Base-by-base conservation (phyloP, 2,888 invertebrate genomes). In the Plebejus anna region DNA sequence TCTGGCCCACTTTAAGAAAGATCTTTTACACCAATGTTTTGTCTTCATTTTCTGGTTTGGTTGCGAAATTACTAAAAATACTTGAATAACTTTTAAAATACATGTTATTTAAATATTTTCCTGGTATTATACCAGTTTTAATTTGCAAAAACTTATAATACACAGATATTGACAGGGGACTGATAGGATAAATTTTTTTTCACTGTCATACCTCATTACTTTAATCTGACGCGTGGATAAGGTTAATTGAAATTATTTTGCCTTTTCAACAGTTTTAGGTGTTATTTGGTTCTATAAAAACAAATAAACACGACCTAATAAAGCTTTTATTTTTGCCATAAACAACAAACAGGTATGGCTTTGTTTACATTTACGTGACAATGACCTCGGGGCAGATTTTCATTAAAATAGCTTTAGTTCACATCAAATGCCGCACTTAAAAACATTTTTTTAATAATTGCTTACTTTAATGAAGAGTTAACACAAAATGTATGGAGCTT, bases 181-280 rank as follows among this genome's bases (percentile, higher is more conserved):
- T 61, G 61, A 61, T 11, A 11, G 9, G 61, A 61, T 61, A 28
- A 61, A 13, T 32, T 61, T 28, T 66, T 66, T 66, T 66, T 16
- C 16, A 36, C 13, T 66, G 32, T 36, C 36, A 32, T 4, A 16
- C 13, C 32, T 66, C 66, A 66, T 36, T 66, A 66, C 16, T 32
- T 66, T 66, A 66, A 66, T 66, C 36, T 5, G 66, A 66, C 66
- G 66, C 5, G 36, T 36, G 66, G 66, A 66, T 66, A 36, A 66
- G 66, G 66, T 66, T 36, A 36, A 66, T 61, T 61, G 22, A 61
- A 61, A 22, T 61, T 61, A 61, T 61, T 61, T 61, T 4, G 28
- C 28, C 61, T 22, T 11, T 28, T 28, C 59, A 9, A 61, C 61
- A 28, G 61, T 3, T 61, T 11, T 2, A 16, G 16, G 4, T 55